Percentiles rank a stretch among this genome's conserved stretches.
phyloP scores from a whole-genome alignment of 2,797 vertebrate genomes.

The Masticophis lateralis region DNA sequence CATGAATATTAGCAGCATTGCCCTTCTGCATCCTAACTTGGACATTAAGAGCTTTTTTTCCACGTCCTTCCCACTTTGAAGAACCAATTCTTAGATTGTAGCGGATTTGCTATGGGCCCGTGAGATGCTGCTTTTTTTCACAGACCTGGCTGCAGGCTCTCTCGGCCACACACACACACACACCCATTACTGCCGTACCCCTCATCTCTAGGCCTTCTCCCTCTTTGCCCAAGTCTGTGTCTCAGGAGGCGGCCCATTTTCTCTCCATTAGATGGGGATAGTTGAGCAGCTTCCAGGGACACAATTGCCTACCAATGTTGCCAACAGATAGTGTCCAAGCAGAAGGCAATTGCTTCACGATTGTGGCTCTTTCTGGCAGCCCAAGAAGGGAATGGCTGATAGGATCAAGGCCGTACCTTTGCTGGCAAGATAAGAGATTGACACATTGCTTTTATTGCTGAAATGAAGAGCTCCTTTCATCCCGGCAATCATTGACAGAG shows the following conservation, averaged over 20 bases:
- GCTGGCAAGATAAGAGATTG: not conserved
- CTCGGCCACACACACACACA: not conserved
- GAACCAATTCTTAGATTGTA: not conserved
- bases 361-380: not conserved
- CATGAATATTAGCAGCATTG: not conserved
- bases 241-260: not conserved
- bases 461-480: constrained; percentile 3
- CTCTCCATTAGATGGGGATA: not conserved
- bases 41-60: not conserved
- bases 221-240: not conserved
- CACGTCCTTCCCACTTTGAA: not conserved
- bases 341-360: not conserved
- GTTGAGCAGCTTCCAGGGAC: too few relatives aligned
- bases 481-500: constrained; percentile 25
- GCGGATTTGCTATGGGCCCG: not conserved
- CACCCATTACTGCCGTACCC: not conserved
- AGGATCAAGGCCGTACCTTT: constrained; percentile 1
- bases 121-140: not conserved
- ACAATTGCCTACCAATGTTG: not conserved
- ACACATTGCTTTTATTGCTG: not conserved
- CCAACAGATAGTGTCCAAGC: not conserved
- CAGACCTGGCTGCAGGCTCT: not conserved
- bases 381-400: not conserved
- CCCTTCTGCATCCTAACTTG: not conserved
- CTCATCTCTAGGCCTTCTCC: not conserved